Evolutionary conservation across 1,140 invertebrate genomes (phyloP).

Genomic region (Drosophila santomea): DNA sequence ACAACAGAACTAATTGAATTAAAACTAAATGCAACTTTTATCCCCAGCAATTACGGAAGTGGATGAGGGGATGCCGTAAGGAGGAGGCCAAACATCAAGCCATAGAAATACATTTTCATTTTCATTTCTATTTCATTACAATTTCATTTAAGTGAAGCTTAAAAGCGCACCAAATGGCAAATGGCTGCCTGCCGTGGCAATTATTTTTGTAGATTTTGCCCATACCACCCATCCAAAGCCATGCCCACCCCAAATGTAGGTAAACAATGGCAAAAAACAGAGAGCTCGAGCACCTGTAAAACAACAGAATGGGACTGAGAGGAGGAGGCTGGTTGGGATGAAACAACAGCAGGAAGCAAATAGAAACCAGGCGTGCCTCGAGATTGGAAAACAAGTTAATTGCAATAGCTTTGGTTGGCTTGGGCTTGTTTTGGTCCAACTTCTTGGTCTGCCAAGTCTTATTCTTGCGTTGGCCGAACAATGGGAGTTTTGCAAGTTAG

Average conservation of each 20-base stretch:
- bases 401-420: constrained; percentile 58
- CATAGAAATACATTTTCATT: constrained; percentile 81
- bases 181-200: constrained; percentile 75
- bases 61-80: constrained; percentile 25
- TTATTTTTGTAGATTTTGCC: constrained; percentile 79
- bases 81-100: constrained; percentile 69
- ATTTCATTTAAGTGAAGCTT: constrained; percentile 82
- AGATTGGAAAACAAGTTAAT: constrained; percentile 82
- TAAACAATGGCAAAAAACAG: constrained; percentile 49
- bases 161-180: constrained; percentile 78
- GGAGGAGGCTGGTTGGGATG: constrained; percentile 30
- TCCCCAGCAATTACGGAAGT: constrained; percentile 70
- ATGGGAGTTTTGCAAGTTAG: constrained; percentile 69
- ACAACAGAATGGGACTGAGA: constrained; percentile 59
- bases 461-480: constrained; percentile 43
- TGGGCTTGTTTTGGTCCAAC: constrained; percentile 14
- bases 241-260: constrained; percentile 4
- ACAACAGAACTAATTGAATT: constrained; percentile 76
- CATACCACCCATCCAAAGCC: constrained; percentile 6
- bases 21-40: constrained; percentile 83
- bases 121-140: constrained; percentile 82
- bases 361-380: constrained; percentile 61
- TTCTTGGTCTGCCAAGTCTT: constrained; percentile 13
- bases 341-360: constrained; percentile 53
- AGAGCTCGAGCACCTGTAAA: constrained; percentile 66